phyloP scores from a whole-genome alignment of 2,797 vertebrate genomes.

The Schizothorax lantsangensis region DNA sequence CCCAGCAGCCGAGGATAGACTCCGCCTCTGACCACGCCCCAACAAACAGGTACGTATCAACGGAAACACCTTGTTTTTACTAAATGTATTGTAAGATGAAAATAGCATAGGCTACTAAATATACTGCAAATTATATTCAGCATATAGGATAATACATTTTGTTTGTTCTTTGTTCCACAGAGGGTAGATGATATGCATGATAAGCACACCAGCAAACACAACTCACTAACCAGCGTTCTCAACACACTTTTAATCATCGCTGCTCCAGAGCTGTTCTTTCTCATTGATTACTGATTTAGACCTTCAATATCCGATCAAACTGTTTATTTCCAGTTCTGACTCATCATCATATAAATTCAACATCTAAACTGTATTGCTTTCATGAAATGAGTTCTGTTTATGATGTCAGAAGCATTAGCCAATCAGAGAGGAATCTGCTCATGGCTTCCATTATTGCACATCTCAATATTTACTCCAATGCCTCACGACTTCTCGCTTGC shows the following conservation, averaged over 20 bases:
- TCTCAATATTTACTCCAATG: constrained; percentile 42
- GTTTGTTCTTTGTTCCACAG: constrained; percentile 53
- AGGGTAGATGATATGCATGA: constrained; percentile 61
- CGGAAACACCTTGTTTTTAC: not conserved
- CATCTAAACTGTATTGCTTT: not conserved
- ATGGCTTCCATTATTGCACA: constrained; percentile 21
- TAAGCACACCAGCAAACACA: constrained; percentile 34
- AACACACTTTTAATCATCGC: constrained; percentile 15
- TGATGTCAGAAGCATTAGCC: constrained; percentile 31
- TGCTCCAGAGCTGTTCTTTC: constrained; percentile 11
- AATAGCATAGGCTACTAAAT: not conserved
- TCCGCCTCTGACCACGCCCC: constrained; percentile 39
- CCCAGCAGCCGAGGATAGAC: constrained; percentile 82
- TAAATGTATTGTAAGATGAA: not conserved
- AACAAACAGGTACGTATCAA: constrained; percentile 60
- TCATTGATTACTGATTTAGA: constrained; percentile 2
- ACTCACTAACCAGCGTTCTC: constrained; percentile 38
- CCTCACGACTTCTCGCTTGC: constrained; percentile 4
- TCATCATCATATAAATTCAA: not conserved
- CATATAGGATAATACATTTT: not conserved
- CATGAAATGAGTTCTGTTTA: not conserved
- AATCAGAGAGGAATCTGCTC: constrained; percentile 36
- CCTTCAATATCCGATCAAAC: not conserved
- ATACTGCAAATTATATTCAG: not conserved
- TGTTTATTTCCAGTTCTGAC: not conserved